Evolutionary conservation across 2,797 vertebrate species (phyloP), one percentile per base, ranked within the genome.

Genomic region (Threskiornis aethiopicus): DNA sequence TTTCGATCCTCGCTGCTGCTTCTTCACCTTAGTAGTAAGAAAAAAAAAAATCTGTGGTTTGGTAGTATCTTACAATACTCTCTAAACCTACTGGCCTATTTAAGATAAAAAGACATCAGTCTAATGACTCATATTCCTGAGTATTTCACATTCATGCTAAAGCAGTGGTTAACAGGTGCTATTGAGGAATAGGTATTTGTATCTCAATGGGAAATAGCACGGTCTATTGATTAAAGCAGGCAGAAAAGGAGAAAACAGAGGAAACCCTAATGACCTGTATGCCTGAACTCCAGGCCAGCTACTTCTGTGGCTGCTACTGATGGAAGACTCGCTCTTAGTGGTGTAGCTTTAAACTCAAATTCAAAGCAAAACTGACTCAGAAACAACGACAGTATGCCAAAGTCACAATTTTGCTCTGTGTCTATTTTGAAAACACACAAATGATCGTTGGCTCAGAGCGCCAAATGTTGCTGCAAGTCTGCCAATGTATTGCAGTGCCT

Each of bases 51-150:
- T 35, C 79, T 95, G 91, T 94, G 91, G 57, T 94, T 95, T 91
- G 61, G 71, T 80, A 85, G 55, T 89, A 62, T 87, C 52, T 89
- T 54, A 69, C 37, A 66, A 29, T 13, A 41, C 51, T 90, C 87
- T 87, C 52, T 87, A 84, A 94, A 87, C 25, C 42, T 81, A 35
- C 76, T 22, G 49, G n/a, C 10, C 59, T 55, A 11, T 59, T 71
- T 29, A 16, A 96, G 86, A 92, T 80, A 20, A 94, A 95, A 87
- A 81, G 16, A 33, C 59, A 55, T 77, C 9, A 11, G 39, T 89
- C 39, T 73, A 73, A 55, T 78, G 83, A 91, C 77, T 92, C 87
- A 87, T 51, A 72, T 92, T 89, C 73, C 77, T 87, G 58, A 89
- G 35, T 79, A 94, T 92, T 87, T 89, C 67, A 44, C 66, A 29